Base-by-base conservation (phyloP, 2,888 invertebrate species). In the Chloroclystis v-ata region DNA sequence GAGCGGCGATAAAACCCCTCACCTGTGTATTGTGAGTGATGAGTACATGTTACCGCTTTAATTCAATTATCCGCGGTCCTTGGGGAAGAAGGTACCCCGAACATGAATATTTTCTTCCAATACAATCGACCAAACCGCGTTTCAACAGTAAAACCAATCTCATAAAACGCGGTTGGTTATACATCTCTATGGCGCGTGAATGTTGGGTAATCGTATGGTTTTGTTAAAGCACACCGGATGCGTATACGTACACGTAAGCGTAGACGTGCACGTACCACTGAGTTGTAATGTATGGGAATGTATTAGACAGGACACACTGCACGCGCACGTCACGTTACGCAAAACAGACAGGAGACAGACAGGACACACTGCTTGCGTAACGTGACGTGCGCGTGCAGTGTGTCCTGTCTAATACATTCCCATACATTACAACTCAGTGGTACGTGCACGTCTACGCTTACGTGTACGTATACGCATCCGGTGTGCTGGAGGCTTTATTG, bases 1-100 rank as follows among this genome's bases (percentile, higher is more conserved):
- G 58, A 52, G 60, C 20, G 53, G 50, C 54, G 56, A 56, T 58
- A 56, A 59, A 56, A 51, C 41, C 52, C 61, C 56, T 51, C 69
- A 74, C 72, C 75, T 76, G 72, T 53, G 63, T 62, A 66, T 54
- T 53, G 56, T 70, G 75, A 76, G 69, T 69, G 75, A 75, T 75
- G 73, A 73, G 61, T 64, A 69, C 67, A 70, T 61, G 63, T 61
- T 63, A 62, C 65, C 57, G 65, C 61, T 68, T 63, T 76, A 74
- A 76, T 75, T 75, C 72, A 75, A 76, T 76, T 76, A 76, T 65
- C 63, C 54, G 54, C 52, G 46, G 49, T 58, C 60, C 57, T 55
- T 30, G 47, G 47, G 64, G 61, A 61, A 63, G 58, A 61, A 63
- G 58, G 57, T 54, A 58, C 54, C 45, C 46, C 43, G 32, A 54